Base-by-base conservation (phyloP, 2,888 invertebrate species). In the Subacronicta megacephala region DNA sequence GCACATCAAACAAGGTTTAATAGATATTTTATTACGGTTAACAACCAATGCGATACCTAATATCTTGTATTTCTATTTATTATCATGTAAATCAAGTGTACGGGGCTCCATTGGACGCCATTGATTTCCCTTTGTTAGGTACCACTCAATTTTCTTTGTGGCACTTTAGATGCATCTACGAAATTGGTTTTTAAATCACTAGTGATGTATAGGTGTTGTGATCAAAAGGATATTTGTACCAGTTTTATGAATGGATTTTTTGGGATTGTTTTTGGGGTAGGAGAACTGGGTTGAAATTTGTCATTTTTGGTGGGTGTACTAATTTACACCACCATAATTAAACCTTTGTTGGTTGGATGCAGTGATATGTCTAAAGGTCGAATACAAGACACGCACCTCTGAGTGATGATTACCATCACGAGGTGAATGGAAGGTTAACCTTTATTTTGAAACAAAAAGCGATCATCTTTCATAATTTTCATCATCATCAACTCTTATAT, bases 71-170 rank as follows among this genome's bases (percentile, higher is more conserved):
- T 72, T 40, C 53, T 38, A 58, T 77, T 71, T 78, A 78, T 77
- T 80, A 68, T 82, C 65, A 75, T 80, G 81, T 78, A 78, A 78
- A 80, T 80, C 62, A 49, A 46, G 62, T 77, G 67, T 73, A 74
- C 63, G 53, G 51, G 44, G 38, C 62, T 37, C 55, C 33, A 42
- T 46, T 49, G 61, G 61, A 50, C 45, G 16, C 40, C 33, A 62
- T 60, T 45, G 54, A 38, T 44, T 36, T n/a, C 29, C 38, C 61
- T 61, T 69, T 65, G 63, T 62, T 38, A 10, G 26, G 26, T 26
- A 53, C 36, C 46, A 49, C 53, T 57, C 44, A 38, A 57, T 70
- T 69, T 49, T 58, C 50, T 56, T 31, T 12, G 43, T 37, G 43
- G 47, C 61, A 49, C 41, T 56, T 62, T 43, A 62, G 44, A 55